Evolutionary conservation across 2,888 invertebrate genomes (phyloP).

Genomic region (Cataglyphis livida): DNA sequence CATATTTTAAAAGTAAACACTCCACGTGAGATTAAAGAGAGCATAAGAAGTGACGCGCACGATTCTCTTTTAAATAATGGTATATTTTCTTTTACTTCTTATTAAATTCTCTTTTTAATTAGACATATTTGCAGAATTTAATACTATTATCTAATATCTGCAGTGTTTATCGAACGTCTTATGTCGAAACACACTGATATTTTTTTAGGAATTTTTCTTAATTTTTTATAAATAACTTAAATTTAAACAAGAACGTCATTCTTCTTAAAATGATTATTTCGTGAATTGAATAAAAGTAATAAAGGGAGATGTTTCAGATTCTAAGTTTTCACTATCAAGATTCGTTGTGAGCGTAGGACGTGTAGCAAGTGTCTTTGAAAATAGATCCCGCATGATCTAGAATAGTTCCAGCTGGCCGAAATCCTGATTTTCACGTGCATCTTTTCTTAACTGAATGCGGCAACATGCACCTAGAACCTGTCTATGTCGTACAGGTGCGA

Average conservation of each 20-base stretch:
- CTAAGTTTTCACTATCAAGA: constrained; percentile 51
- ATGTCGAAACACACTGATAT: not conserved
- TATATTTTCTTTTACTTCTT: not conserved
- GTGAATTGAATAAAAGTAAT: not conserved
- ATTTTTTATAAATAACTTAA: not conserved
- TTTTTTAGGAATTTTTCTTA: not conserved
- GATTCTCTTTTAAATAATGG: not conserved
- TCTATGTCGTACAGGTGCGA: not conserved
- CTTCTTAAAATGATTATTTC: not conserved
- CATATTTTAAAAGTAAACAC: not conserved
- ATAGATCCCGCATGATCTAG: constrained; percentile 56
- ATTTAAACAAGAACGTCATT: not conserved
- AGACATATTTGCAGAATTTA: not conserved
- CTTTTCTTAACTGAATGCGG: constrained; percentile 23
- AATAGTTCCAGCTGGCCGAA: constrained; percentile 64
- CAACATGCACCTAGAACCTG: not conserved
- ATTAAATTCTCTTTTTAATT: too few species aligned
- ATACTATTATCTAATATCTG: not conserved
- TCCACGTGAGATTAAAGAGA: not conserved
- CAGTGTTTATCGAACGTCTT: not conserved
- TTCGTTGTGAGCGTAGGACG: constrained; percentile 54
- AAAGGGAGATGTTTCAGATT: constrained; percentile 16
- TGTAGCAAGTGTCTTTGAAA: constrained; percentile 54
- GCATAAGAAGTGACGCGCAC: not conserved
- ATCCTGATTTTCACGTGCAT: constrained; percentile 50